These are phyloP conservation scores for Butastur rufipennis DNA, from an alignment of 2,113 vertebrate species.

Conservation along the genomic window DNA sequence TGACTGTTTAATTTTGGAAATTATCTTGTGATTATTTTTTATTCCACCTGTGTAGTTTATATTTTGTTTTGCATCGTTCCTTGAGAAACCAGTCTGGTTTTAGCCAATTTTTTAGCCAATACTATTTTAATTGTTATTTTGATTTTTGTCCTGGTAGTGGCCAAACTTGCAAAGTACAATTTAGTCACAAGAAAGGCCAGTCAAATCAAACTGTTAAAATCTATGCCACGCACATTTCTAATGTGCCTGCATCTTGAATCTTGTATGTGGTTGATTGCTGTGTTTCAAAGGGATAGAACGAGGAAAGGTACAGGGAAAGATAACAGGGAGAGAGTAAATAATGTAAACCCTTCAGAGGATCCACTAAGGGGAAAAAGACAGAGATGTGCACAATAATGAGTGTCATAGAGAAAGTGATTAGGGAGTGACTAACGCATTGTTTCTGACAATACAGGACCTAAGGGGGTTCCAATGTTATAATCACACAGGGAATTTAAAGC, in stretches of 20 bases:
- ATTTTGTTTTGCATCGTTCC: not conserved
- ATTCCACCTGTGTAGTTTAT: not conserved
- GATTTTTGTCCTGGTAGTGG: not conserved
- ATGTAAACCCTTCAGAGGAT: not conserved
- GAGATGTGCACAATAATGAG: slow-evolving; percentile 24
- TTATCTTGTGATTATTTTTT: not conserved
- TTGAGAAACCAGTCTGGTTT: not conserved
- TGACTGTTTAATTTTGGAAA: not conserved
- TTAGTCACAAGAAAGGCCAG: not conserved
- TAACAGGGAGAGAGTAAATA: not conserved
- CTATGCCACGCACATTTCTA: not conserved
- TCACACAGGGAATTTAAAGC: slow-evolving; percentile 20
- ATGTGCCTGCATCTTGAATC: not conserved
- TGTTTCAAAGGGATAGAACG: not conserved
- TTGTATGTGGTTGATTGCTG: not conserved
- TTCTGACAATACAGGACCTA: slow-evolving; percentile 46
- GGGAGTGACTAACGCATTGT: slow-evolving; percentile 48
- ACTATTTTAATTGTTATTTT: not conserved
- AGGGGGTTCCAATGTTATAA: slow-evolving; percentile 15
- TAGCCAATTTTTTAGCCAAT: not conserved
- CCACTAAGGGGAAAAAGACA: not conserved
- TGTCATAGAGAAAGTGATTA: slow-evolving; percentile 39
- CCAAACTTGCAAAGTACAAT: not conserved
- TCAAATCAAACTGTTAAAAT: not conserved
- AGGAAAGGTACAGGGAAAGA: not conserved